phyloP scores from a whole-genome alignment of 2,113 vertebrate species.

The Labrus mixtus region DNA sequence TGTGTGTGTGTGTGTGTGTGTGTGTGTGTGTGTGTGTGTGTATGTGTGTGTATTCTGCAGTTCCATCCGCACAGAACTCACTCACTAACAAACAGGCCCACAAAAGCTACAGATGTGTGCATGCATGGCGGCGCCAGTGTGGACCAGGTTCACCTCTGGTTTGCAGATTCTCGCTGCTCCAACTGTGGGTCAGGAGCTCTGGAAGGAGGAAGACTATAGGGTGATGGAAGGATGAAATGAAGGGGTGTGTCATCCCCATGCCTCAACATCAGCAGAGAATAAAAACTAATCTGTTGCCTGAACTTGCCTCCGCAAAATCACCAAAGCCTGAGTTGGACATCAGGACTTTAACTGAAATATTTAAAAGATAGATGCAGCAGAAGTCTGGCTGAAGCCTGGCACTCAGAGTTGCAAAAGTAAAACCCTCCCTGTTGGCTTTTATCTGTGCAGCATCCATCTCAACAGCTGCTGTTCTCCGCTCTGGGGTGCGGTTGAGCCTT shows the following conservation, averaged over 20 bases:
- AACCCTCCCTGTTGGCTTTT: slow-evolving; percentile 71
- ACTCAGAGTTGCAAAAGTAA: slow-evolving; percentile 61
- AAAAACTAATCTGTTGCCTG: slow-evolving; percentile 17
- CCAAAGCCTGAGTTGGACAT: slow-evolving; percentile 7
- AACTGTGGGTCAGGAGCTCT: slow-evolving; percentile 33
- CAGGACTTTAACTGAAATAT: slow-evolving; percentile 29
- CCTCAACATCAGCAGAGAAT: slow-evolving; percentile 33
- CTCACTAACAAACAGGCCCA: slow-evolving; percentile 21
- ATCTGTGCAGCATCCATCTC: slow-evolving; percentile 76
- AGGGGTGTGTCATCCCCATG: slow-evolving; percentile 51
- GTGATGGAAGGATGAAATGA: slow-evolving; percentile 17
- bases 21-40: neutral
- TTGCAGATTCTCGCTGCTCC: slow-evolving; percentile 1
- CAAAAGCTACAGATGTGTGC: slow-evolving; percentile 27
- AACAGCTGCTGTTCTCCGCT: slow-evolving; percentile 79
- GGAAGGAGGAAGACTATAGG: slow-evolving; percentile 22
- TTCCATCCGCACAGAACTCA: slow-evolving; percentile 26
- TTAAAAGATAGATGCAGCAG: slow-evolving; percentile 44
- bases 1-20: no score
- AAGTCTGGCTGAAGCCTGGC: slow-evolving; percentile 35
- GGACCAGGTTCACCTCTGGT: slow-evolving; percentile 20
- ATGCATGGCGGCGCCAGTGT: neutral
- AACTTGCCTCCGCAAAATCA: neutral
- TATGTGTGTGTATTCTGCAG: slow-evolving; percentile 25
- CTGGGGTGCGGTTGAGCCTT: slow-evolving; percentile 78